Evolutionary conservation across 2,888 invertebrate genomes (phyloP).

Genomic region (Cremastinae sp.): DNA sequence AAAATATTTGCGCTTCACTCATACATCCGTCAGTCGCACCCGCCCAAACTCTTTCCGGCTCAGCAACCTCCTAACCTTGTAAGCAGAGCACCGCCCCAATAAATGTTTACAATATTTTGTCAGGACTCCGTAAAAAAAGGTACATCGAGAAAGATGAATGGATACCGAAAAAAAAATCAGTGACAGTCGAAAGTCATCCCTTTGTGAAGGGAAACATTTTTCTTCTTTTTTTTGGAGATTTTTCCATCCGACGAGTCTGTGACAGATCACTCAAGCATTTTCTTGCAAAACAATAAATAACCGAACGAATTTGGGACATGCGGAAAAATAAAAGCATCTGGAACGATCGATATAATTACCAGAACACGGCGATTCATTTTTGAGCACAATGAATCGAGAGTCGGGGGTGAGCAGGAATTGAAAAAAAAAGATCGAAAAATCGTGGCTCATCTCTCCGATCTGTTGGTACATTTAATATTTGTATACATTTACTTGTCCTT

Average conservation of each 20-base stretch:
- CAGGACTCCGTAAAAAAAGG: too few species aligned
- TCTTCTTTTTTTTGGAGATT: neutral
- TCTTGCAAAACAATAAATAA: constrained; percentile 31
- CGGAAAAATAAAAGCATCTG: constrained; percentile 37
- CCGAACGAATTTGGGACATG: neutral
- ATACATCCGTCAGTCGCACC: constrained; percentile 52
- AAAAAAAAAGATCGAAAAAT: too few species aligned
- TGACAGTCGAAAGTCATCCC: neutral
- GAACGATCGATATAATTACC: constrained; percentile 36
- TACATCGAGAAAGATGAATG: too few species aligned
- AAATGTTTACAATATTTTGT: constrained; percentile 45
- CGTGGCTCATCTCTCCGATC: neutral
- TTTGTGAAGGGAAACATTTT: neutral
- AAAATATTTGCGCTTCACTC: constrained; percentile 53
- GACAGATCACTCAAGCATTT: neutral
- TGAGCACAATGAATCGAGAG: constrained; percentile 17
- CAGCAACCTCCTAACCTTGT: constrained; percentile 16
- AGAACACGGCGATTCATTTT: constrained; percentile 28
- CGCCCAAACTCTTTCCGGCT: constrained; percentile 30
- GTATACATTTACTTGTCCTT: neutral
- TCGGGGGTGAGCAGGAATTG: too few species aligned
- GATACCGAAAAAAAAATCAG: too few species aligned
- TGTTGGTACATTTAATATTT: neutral
- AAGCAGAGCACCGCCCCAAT: constrained; percentile 29
- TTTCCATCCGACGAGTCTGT: neutral